phyloP scores from a whole-genome alignment of 1,140 invertebrate genomes.

The Tribolium castaneum region DNA sequence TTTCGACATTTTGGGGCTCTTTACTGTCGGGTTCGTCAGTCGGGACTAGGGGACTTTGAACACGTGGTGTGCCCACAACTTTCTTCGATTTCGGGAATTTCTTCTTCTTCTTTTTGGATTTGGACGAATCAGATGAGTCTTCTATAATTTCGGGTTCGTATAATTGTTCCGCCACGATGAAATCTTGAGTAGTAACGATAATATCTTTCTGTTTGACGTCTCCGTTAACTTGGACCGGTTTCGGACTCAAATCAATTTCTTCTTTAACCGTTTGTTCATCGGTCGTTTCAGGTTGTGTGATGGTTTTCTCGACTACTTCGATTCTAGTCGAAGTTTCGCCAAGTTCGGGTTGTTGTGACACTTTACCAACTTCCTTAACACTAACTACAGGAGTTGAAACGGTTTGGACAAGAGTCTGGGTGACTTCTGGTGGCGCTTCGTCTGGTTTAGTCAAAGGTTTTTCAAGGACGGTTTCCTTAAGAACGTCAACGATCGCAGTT shows the following conservation, averaged over 20 bases:
- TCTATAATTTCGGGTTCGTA: slow-evolving; percentile 9
- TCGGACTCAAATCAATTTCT: slow-evolving; percentile 9
- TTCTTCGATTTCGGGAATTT: slow-evolving; percentile 42
- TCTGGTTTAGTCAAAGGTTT: not conserved
- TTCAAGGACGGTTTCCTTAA: not conserved
- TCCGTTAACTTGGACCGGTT: not conserved
- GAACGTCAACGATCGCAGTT: not conserved
- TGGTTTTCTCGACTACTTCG: slow-evolving; percentile 34
- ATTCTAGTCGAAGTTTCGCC: slow-evolving; percentile 36
- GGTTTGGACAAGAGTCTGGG: not conserved
- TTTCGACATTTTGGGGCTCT: slow-evolving; percentile 47
- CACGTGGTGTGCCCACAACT: slow-evolving; percentile 18
- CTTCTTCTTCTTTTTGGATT: slow-evolving; percentile 38
- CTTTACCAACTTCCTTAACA: slow-evolving; percentile 1
- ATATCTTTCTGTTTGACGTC: slow-evolving; percentile 33
- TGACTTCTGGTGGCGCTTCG: not conserved
- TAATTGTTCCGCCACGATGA: slow-evolving; percentile 43
- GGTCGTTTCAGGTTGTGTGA: slow-evolving; percentile 10
- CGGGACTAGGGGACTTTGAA: slow-evolving; percentile 21
- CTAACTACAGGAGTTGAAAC: not conserved
- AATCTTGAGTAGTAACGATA: slow-evolving; percentile 36
- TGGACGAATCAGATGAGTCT: slow-evolving; percentile 24
- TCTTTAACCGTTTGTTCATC: slow-evolving; percentile 23
- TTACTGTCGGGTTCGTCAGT: not conserved
- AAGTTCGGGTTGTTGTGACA: slow-evolving; percentile 34